Conservation (phyloP, 2,113 vertebrate species). For the Phoenicopterus ruber region DNA sequence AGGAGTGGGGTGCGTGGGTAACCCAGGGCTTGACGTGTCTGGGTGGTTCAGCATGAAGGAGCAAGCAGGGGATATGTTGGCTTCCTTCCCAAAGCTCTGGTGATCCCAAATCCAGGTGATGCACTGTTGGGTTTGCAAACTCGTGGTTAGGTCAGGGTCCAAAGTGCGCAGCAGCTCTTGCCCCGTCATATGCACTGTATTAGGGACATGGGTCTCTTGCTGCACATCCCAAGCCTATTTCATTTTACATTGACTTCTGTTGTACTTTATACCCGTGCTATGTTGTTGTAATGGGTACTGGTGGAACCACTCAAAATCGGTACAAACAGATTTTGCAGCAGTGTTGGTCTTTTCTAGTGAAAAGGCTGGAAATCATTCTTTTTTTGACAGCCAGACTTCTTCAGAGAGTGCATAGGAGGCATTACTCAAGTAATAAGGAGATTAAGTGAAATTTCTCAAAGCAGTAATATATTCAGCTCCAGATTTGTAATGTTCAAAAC, state of each 20-base stretch:
- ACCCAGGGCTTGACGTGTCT: neutral
- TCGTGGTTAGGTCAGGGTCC: neutral
- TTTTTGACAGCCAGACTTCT: neutral
- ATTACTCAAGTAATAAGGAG: neutral
- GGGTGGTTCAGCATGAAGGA: neutral
- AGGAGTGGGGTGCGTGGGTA: no score
- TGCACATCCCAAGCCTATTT: neutral
- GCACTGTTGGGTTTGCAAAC: neutral
- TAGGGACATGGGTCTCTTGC: rapidly evolving
- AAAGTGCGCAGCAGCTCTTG: neutral
- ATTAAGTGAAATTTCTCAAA: neutral
- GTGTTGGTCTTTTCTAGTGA: neutral
- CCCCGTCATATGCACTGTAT: rapidly evolving
- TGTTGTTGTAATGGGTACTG: neutral
- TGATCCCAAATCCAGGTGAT: neutral
- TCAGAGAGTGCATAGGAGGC: neutral
- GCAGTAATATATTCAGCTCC: neutral
- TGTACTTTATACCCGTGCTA: neutral
- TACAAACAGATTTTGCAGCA: neutral
- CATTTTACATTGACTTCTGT: neutral
- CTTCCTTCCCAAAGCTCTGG: neutral
- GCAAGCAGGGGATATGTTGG: neutral
- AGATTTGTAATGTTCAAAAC: neutral
- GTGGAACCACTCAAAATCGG: neutral
- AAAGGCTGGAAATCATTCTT: neutral